phyloP scores from a whole-genome alignment of 2,797 vertebrate species.

The Lophius americanus region DNA sequence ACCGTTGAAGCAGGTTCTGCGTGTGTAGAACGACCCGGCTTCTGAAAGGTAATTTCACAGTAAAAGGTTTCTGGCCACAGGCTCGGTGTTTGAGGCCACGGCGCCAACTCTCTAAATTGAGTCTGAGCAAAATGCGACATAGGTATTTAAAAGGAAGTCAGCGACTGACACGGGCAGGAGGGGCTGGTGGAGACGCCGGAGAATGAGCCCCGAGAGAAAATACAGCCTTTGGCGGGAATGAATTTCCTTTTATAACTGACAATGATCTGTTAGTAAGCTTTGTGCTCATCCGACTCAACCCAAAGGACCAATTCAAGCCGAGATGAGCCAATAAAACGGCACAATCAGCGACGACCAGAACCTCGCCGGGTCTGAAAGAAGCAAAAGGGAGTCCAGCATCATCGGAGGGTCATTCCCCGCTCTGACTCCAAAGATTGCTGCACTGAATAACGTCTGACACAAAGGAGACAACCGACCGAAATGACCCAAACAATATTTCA shows the following conservation, averaged over 20 bases:
- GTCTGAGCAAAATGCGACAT: slow-evolving; percentile 3
- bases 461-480: no score
- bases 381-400: slow-evolving; percentile 10
- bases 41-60: background rate
- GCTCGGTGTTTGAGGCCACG: background rate
- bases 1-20: background rate
- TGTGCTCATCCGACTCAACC: slow-evolving; percentile 31
- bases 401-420: slow-evolving; percentile 8
- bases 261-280: slow-evolving; percentile 38
- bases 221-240: slow-evolving; percentile 14
- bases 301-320: slow-evolving; percentile 27
- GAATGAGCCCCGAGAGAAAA: slow-evolving; percentile 23
- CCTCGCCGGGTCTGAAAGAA: slow-evolving; percentile 14
- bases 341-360: slow-evolving; percentile 27
- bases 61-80: background rate
- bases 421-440: slow-evolving; percentile 21
- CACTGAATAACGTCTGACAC: no score
- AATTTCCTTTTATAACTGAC: slow-evolving; percentile 38
- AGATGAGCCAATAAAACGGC: slow-evolving; percentile 46
- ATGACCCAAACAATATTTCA: no score
- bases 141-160: slow-evolving; percentile 16
- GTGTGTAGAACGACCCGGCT: background rate
- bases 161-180: slow-evolving; percentile 16
- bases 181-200: slow-evolving; percentile 4
- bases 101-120: slow-evolving; percentile 6